Percentiles rank a stretch among this genome's conserved stretches.
Conservation (phyloP, 2,797 vertebrate species). For the Coreius guichenoti region DNA sequence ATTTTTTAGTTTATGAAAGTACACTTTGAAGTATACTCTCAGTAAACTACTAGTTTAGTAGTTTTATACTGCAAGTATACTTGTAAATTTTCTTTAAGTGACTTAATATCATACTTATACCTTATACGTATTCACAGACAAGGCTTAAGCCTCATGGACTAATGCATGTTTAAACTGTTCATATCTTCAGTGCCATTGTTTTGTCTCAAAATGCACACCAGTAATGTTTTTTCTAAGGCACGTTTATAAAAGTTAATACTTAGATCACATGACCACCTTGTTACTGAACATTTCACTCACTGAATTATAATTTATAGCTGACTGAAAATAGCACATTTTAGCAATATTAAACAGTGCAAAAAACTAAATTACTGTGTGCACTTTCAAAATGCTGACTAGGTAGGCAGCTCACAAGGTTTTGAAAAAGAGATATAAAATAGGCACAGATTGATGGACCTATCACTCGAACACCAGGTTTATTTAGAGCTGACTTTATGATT, state of each 20-base stretch:
- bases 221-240: too few relatives aligned
- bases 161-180: too few relatives aligned
- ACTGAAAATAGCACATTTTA: background rate
- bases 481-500: conserved; percentile 2
- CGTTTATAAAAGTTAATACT: too few relatives aligned
- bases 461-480: background rate
- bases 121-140: too few relatives aligned
- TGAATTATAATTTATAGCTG: background rate
- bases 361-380: too few relatives aligned
- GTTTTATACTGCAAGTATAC: background rate
- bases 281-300: background rate
- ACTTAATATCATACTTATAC: background rate
- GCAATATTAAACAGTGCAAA: too few relatives aligned
- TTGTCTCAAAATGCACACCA: too few relatives aligned
- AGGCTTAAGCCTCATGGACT: too few relatives aligned
- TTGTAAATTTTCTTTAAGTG: background rate
- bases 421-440: background rate
- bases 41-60: background rate
- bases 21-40: background rate
- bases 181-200: too few relatives aligned
- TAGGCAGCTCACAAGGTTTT: background rate
- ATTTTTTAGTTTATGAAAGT: background rate
- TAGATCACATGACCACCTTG: background rate
- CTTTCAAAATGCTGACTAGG: background rate
- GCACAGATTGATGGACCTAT: background rate